phyloP scores from a whole-genome alignment of 2,797 vertebrate genomes.

The Clarias fuscus region DNA sequence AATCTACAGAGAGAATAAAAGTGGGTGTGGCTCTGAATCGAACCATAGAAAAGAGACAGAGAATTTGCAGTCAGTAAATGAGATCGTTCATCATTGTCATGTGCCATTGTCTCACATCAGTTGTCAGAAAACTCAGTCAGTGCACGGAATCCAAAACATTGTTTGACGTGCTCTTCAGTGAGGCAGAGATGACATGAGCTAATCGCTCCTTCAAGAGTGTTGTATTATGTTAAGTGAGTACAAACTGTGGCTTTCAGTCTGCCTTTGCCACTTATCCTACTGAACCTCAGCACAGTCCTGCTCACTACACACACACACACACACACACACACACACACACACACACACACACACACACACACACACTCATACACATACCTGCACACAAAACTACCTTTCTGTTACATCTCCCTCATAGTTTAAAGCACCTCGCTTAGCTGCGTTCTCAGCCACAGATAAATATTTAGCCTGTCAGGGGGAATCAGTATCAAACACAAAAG shows the following conservation, averaged over 20 bases:
- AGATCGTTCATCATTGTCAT: not conserved
- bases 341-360: slow-evolving; percentile 10
- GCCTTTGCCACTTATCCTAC: slow-evolving; percentile 16
- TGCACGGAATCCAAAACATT: not conserved
- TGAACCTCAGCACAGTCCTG: slow-evolving; percentile 4
- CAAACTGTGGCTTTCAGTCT: slow-evolving; percentile 21
- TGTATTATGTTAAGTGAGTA: slow-evolving; percentile 28
- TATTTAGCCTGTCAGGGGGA: slow-evolving; percentile 57
- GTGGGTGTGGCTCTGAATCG: not conserved
- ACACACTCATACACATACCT: slow-evolving; percentile 10
- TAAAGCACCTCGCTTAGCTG: slow-evolving; percentile 42
- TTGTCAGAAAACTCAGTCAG: not conserved
- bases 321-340: not conserved
- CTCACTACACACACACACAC: slow-evolving; percentile 2
- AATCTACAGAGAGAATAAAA: not conserved
- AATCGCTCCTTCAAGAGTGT: slow-evolving; percentile 7
- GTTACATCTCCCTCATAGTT: slow-evolving; percentile 31
- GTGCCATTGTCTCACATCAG: not conserved
- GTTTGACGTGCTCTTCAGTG: not conserved
- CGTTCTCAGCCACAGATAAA: slow-evolving; percentile 47
- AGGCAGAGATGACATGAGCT: not conserved
- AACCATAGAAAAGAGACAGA: not conserved
- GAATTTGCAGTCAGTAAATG: not conserved
- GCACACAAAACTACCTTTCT: slow-evolving; percentile 24
- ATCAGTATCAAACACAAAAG: slow-evolving; percentile 58